Evolutionary conservation across 2,797 vertebrate genomes (phyloP), one percentile per base, ranked within the genome.

Genomic region (Tamandua tetradactyla): DNA sequence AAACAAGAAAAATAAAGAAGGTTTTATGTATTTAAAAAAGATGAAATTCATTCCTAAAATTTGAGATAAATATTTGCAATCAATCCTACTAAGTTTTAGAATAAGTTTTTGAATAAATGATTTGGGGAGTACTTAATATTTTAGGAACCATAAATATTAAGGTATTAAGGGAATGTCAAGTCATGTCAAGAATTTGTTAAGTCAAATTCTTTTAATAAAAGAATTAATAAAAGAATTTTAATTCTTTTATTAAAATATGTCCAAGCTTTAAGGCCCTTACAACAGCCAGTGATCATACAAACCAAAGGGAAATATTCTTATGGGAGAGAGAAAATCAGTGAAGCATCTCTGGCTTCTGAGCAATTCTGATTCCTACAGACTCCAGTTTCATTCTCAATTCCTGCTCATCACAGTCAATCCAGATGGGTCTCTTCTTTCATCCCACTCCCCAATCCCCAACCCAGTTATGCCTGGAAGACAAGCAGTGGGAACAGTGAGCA

Each of bases 221-320:
- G n/a, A n/a, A n/a, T n/a, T n/a, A n/a, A n/a, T n/a, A n/a, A n/a
- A n/a, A n/a, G n/a, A n/a, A n/a, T n/a, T n/a, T n/a, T 47, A 74
- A 47, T 66, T 76, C 89, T 49, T 35, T 85, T 71, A 86, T 74
- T 91, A 86, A 86, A 74, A 55, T 79, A 79, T 44, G 27, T 37
- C 59, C 14, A 47, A 37, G 57, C 30, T 52, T 40, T 35, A 32
- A 47, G 32, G 55, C 55, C 32, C 18, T 72, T 37, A 74, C 30
- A 40, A 57, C 74, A 49, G 72, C 64, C 44, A 47, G 15, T 47
- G 20, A 32, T 37, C 14, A 2, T 71, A 40, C 80, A 7, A n/a
- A 20, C 18, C 57, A 47, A 57, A 90, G 44, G 15, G 17, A 64
- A 74, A 42, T 66, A 66, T 81, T 74, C 68, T 57, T 55, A 18